A percentile compares a stretch with the other conserved stretches of the same genome.
Evolutionary conservation across 2,888 invertebrate genomes (phyloP).

Genomic region (Papilio protenor): DNA sequence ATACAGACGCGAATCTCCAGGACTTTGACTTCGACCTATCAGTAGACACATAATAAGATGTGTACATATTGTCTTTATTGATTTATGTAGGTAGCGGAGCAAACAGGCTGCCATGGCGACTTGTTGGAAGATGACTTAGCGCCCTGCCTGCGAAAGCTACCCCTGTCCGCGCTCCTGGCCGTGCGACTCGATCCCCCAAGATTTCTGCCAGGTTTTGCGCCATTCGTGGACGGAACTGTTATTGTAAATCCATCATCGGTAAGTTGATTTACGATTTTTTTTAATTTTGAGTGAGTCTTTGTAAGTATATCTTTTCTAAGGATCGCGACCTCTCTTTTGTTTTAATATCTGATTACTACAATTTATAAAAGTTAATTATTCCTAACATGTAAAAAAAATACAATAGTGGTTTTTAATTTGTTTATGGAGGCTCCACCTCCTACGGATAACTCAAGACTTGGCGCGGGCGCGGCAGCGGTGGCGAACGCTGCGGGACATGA

Average conservation of each 20-base stretch:
- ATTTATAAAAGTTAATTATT: background rate
- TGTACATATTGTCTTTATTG: background rate
- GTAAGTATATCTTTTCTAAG: too few relatives aligned
- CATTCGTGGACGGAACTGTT: conserved; percentile 96
- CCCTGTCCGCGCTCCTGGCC: conserved; percentile 89
- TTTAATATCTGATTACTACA: background rate
- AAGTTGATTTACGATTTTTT: conserved; percentile 53
- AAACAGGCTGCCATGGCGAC: conserved; percentile 93
- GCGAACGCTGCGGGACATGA: conserved; percentile 90
- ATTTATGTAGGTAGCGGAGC: conserved; percentile 87
- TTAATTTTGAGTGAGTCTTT: background rate
- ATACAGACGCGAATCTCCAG: background rate
- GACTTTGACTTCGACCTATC: background rate
- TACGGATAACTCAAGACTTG: conserved; percentile 79
- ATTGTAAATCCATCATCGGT: conserved; percentile 87
- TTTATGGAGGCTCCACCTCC: conserved; percentile 80
- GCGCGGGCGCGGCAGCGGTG: conserved; percentile 85
- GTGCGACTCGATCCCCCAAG: conserved; percentile 91
- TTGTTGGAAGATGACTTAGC: conserved; percentile 92
- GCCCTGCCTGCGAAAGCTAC: conserved; percentile 91
- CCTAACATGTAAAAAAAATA: background rate
- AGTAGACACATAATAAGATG: background rate
- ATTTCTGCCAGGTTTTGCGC: conserved; percentile 96
- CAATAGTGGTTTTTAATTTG: background rate
- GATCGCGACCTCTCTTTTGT: background rate